Conservation (phyloP, 2,888 invertebrate genomes). For the Andrena camellia region DNA sequence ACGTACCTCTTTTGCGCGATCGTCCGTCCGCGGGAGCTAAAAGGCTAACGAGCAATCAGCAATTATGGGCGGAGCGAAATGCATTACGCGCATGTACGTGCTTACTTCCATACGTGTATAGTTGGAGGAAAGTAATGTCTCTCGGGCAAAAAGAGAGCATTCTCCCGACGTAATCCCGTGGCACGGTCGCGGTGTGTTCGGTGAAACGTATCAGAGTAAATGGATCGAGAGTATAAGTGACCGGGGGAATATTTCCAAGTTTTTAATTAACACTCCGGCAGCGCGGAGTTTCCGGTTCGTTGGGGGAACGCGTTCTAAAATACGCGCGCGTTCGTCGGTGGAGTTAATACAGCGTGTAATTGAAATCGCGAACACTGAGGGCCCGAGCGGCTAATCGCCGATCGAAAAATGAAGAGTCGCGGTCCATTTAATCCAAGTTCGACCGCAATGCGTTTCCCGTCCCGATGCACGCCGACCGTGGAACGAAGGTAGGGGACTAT, state of each 20-base stretch:
- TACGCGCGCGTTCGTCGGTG: neutral
- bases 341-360: conserved; percentile 44
- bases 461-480: neutral
- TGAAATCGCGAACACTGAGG: conserved; percentile 33
- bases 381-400: conserved; percentile 17
- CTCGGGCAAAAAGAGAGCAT: neutral
- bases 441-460: conserved; percentile 5
- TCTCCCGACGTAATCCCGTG: neutral
- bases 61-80: neutral
- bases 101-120: neutral
- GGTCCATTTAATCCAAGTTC: conserved; percentile 28
- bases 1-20: neutral
- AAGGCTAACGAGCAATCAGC: neutral
- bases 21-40: neutral
- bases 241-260: neutral
- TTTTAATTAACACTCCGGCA: conserved; percentile 19
- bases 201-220: neutral
- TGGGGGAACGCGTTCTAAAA: conserved; percentile 18
- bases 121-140: neutral
- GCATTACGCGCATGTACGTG: neutral
- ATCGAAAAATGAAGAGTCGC: conserved; percentile 43
- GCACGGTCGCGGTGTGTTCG: neutral
- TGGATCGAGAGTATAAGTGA: neutral
- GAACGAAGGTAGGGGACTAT: neutral
- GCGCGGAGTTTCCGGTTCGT: neutral